Base-by-base conservation (phyloP, 2,797 vertebrate species). In the Lutjanus campechanus region DNA sequence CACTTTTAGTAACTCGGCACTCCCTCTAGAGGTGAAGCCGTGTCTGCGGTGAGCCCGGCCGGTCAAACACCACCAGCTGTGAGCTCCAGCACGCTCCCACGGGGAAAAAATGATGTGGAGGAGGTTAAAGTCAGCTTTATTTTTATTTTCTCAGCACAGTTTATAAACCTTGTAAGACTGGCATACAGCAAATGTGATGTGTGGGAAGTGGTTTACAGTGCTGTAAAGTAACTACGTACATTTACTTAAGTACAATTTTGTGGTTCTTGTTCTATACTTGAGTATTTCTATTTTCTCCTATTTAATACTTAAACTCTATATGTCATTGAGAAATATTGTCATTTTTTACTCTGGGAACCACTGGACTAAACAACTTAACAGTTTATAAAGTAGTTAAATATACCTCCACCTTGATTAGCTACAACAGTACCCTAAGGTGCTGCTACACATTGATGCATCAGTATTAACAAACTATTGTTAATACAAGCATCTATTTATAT, bases 21-120 rank as follows among this genome's bases (percentile, higher is more conserved):
- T 76, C 90, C 91, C 93, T 76, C 92, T 93, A 85, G 89, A 47
- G 92, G 92, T 50, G 82, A 76, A 83, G n/a, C n/a, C 4, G 69
- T 12, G 76, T 75, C 77, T 82, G 73, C 68, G 75, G 78, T 17
- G 56, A 79, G 51, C 40, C 25, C 22, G 15, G 60, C 60, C 60
- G 67, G 69, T 77, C 64, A 71, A 58, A 71, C 73, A 67, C 8
- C 72, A 74, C 19, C 62, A 73, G 62, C 69, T 65, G 61, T 22
- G 79, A 58, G 40, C 73, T 72, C 43, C 63, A 60, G 22, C 36
- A 41, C 12, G 41, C 25, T 22, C 61, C 7, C 54, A 11, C 4
- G 19, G 43, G 65, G 25, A 11, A 60, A 61, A 22, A 72, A 54
- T 3, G n/a, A 43, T 20, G 50, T 58, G 49, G 7, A 69, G 46